Conservation (phyloP, 2,888 invertebrate genomes). For the Escarpia spicata region DNA sequence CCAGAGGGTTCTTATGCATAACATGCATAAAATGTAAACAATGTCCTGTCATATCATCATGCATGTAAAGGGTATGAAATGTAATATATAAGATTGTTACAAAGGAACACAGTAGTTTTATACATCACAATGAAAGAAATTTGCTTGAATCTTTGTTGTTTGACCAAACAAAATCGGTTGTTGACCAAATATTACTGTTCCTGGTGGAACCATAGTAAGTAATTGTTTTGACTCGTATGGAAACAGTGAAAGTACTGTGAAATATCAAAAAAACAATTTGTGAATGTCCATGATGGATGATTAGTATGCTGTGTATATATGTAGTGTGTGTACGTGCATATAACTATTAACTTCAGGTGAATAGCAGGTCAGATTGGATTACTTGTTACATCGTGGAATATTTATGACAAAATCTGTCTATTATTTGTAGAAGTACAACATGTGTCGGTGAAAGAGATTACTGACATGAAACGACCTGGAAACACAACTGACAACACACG, state of each 20-base stretch:
- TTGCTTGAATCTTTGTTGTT: no score
- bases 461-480: neutral
- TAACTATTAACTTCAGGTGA: neutral
- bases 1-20: no score
- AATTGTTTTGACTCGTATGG: no score
- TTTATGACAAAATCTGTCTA: neutral
- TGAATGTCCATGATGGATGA: neutral
- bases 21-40: neutral
- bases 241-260: neutral
- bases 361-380: neutral
- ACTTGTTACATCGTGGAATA: neutral
- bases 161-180: no score
- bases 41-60: neutral
- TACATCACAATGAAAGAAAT: no score
- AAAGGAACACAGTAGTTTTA: no score
- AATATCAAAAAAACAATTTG: neutral
- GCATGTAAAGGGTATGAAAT: neutral
- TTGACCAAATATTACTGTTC: no score
- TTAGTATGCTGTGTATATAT: neutral
- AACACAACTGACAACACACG: neutral
- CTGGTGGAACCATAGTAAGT: no score
- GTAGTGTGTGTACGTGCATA: neutral
- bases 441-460: neutral
- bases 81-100: neutral
- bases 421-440: neutral